Base-by-base conservation (phyloP, 2,888 invertebrate genomes). In the Argynnis bischoffii region DNA sequence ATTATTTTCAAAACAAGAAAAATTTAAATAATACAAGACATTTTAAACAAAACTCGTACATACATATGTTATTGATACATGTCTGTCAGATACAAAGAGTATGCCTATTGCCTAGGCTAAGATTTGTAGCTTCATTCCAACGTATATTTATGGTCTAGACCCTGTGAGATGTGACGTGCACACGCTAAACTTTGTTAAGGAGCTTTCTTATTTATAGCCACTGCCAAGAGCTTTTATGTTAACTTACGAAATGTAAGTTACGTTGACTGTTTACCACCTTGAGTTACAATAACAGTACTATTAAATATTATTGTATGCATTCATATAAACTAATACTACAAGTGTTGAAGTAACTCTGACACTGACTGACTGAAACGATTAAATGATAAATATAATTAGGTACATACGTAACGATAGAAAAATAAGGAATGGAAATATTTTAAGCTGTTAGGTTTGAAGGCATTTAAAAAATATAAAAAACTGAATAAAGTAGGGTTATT, bases 101-200 rank as follows among this genome's bases (percentile, higher is more conserved):
- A 80, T 61, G 70, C 67, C 68, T 57, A 47, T 59, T 59, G 57
- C 57, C 66, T 64, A 51, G 64, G 16, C 67, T 51, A 50, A 67
- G 88, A 89, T 89, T 90, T 90, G 90, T 87, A 82, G 80, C 89
- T 89, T 87, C 87, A 88, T 90, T 86, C 83, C 79, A 77, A 76
- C 78, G 66, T 73, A 80, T 85, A 90, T 79, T 88, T 89, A 90
- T 89, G 86, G 81, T 74, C 80, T 78, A 75, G 65, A 55, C 69
- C 75, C 76, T 68, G 77, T 85, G 83, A 88, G 84, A 87, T 87
- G 88, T 86, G 88, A 88, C 77, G 79, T 76, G 82, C 84, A 85
- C 85, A 82, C 78, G 80, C 78, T 77, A 77, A 76, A 76, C 72
- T 70, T 53, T 68, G 16, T 75, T 69, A 78, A 50, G 78, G 77